Evolutionary conservation across 2,113 vertebrate genomes (phyloP), one percentile per base, ranked within the genome.

Genomic region (Lichenostomus cassidix): DNA sequence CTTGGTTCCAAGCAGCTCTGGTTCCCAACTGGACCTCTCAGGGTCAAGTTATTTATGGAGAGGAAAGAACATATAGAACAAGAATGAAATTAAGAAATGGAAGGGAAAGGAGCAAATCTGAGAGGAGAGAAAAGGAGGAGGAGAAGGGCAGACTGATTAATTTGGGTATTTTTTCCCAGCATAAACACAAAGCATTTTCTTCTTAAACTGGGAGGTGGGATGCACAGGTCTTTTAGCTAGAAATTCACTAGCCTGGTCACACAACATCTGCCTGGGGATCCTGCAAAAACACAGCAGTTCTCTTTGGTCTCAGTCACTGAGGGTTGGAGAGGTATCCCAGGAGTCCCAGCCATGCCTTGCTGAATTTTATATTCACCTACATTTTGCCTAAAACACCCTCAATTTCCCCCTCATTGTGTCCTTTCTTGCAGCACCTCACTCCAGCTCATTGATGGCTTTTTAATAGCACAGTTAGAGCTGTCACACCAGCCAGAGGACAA

Each of bases 391-490:
- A 84, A 94, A 83, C 11, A 6, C 49, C 35, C 60, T 91, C 80
- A 50, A 27, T 84, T 90, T 71, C 50, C 62, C 87, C 47, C 73
- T 88, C 75, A 75, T 75, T 55, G 37, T 83, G 46, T 94, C 84
- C 52, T 89, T 78, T 85, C 78, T 68, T 37, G 44, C 75, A 46
- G 15, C 29, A 87, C 69, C 89, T 88, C 75, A 80, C 65, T 81
- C 90, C 49, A 67, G 50, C 62, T 84, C 53, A 3, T 53, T 94
- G 84, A 92, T 94, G 87, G 85, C 62, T 96, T 96, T 96, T 96
- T 96, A 96, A 96, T 83, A 94, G 94, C 89, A 69, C 80, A 37
- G 84, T 96, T 92, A 91, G 87, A 92, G 83, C 85, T 91, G 83
- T 89, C 94, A 79, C 89, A 86, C 31, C 44, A 95, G 91, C 76